Base-by-base conservation (phyloP, 2,888 invertebrate genomes). In the Phortica magna region DNA sequence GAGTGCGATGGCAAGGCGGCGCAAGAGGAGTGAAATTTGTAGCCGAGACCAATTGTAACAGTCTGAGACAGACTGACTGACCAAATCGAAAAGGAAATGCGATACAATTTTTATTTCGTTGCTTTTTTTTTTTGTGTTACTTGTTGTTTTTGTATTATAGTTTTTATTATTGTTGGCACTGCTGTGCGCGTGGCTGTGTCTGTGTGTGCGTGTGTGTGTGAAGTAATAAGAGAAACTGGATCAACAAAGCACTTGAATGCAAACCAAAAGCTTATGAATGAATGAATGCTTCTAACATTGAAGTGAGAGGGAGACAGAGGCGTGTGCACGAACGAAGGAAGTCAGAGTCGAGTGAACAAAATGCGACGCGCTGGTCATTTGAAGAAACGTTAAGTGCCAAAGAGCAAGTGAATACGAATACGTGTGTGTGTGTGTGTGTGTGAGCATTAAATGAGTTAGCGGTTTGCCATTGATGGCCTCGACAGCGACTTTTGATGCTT, bases 31-130 rank as follows among this genome's bases (percentile, higher is more conserved):
- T 31, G 57, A 53, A 70, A 48, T 43, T n/a, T 2, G 19, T 10
- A 22, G 65, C 65, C 9, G 22, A 14, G 68, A 17, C 17, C 43
- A 43, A 48, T 68, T 48, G 43, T 14, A 68, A 17, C 9, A 7
- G 43, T 17, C 31, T 48, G 43, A 22, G n/a, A 42, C n/a, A 2
- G 7, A 17, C 59, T 65, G 43, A 19, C 41, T 67, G 67, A 14
- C 67, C 42, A 74, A 77, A 57, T 22, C 31, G 43, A 64, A 74
- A 74, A 71, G 74, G 71, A 74, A 77, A 74, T 71, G 77, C 42
- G 74, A 77, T 77, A 77, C 77, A 77, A 31, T 77, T 72, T 57
- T 61, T 72, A 43, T 64, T 7, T 12, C 22, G 17, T 43, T 43
- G 41, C 2, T 10, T 59, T 76, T 75, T 61, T 78, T 75, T 14